Evolutionary conservation across 2,888 invertebrate genomes (phyloP), one percentile per base, ranked within the genome.

Genomic region (Petrolisthes manimaculis): DNA sequence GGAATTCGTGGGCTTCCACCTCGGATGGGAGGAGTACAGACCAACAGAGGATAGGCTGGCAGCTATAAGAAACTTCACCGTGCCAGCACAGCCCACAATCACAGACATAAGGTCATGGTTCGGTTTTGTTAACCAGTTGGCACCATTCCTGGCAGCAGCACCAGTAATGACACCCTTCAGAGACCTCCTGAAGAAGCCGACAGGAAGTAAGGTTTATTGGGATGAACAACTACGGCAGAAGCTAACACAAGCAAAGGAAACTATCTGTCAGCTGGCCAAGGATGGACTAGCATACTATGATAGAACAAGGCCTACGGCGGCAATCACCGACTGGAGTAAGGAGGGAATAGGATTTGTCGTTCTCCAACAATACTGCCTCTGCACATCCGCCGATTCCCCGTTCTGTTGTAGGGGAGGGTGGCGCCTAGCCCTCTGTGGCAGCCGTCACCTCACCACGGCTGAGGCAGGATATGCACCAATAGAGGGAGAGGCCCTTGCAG

Each of bases 321-420:
- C 67, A 12, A 18, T 80, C 69, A 82, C 82, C 3, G 67, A 82
- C 69, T 82, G 24, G 67, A 53, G 37, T 51, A 78, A 24, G 53
- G 78, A 78, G 12, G 21, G 81, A 21, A 77, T 75, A 54, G 37
- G 67, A 18, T 78, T 85, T n/a, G 53, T 53, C 21, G 12, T 53
- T 5, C 9, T 67, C 8, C 78, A 85, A 51, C 85, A 85, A 55
- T 78, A 85, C 37, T 78, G 85, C n/a, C n/a, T 67, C 77, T 85
- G 78, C 21, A n/a, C 18, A 5, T 67, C 67, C 3, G 3, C 61
- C 5, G 61, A 85, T 3, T 6, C 61, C 5, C 85, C 85, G 14
- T 61, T 85, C 53, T 85, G 85, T 67, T 85, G 85, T 51, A 79
- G 61, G 14, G 78, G 79, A 6, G 53, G 85, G 14, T 79, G 79